Conservation (phyloP, 2,797 vertebrate genomes). For the Pitangus sulphuratus region DNA sequence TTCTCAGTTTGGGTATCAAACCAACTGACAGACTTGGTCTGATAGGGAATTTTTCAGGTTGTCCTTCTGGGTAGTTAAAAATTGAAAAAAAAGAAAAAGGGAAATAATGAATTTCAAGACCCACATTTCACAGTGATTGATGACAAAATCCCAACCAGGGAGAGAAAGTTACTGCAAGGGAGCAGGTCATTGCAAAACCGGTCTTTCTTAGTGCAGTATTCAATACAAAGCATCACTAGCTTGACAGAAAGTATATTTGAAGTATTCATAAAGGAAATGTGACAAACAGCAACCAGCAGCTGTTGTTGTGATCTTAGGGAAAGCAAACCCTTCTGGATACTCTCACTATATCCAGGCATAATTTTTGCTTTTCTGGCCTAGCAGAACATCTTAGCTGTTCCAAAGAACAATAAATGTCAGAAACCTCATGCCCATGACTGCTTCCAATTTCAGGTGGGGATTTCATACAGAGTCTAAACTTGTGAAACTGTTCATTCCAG, state of each 20-base stretch:
- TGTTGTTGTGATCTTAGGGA: neutral
- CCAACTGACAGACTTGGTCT: neutral
- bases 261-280: neutral
- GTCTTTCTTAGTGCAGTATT: neutral
- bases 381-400: neutral
- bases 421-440: neutral
- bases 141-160: neutral
- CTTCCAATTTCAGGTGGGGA: neutral
- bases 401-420: neutral
- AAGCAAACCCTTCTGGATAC: neutral
- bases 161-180: neutral
- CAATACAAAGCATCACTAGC: neutral
- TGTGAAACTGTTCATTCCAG: neutral
- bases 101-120: neutral
- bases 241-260: neutral
- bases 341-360: neutral
- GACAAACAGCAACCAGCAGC: neutral
- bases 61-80: neutral
- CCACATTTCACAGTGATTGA: neutral
- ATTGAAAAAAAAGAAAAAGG: neutral
- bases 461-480: neutral
- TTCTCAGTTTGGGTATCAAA: conserved; percentile 3
- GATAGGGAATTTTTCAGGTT: neutral
- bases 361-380: neutral
- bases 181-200: neutral